These are phyloP conservation scores for Aporophyla nigra DNA, from an alignment of 2,888 invertebrate genomes.

Conservation along the genomic window DNA sequence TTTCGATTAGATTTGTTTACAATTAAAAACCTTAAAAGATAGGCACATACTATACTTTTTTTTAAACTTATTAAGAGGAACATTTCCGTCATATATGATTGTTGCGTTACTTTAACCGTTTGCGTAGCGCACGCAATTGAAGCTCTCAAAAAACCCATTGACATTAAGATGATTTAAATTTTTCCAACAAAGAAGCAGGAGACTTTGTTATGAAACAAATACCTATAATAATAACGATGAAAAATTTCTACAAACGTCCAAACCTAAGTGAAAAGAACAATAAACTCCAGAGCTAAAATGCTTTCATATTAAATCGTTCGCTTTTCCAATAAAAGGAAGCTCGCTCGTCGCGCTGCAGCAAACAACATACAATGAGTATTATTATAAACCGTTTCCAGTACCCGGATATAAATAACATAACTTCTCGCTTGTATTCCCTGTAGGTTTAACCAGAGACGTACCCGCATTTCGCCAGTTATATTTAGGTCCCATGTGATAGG, in stretches of 20 bases:
- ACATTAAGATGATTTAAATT: neutral
- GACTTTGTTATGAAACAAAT: neutral
- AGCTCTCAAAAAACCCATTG: neutral
- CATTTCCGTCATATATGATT: no score
- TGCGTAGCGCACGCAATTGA: no score
- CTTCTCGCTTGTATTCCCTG: no score
- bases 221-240: neutral
- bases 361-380: conserved; percentile 2
- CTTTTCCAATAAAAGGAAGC: conserved; percentile 40
- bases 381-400: conserved; percentile 21
- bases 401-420: neutral
- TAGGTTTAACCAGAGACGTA: no score
- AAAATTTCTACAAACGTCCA: neutral
- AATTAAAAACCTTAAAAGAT: no score
- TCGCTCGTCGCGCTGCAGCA: conserved; percentile 1
- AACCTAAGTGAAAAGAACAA: conserved; percentile 16
- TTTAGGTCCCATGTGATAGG: no score
- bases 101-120: no score
- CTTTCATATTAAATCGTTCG: conserved; percentile 32
- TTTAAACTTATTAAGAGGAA: no score
- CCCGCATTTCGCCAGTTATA: no score
- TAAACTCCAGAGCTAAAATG: conserved; percentile 7
- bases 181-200: neutral
- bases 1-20: no score
- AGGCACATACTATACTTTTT: no score